These are phyloP conservation scores for Vanessa tameamea DNA, from an alignment of 1,140 invertebrate genomes.

Conservation along the genomic window DNA sequence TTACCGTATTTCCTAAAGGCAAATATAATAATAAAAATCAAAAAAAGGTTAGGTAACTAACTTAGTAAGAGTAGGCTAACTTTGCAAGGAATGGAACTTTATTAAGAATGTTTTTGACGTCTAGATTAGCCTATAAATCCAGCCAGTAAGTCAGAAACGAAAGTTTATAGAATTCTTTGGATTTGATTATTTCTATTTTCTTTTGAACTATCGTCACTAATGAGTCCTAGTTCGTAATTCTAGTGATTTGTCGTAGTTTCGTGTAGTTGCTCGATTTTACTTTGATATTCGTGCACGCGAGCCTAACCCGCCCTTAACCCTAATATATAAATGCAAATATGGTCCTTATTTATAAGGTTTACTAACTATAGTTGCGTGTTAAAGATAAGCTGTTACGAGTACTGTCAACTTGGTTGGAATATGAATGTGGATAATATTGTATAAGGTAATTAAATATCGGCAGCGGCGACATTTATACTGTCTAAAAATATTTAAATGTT, in stretches of 20 bases:
- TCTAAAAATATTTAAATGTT: constrained; percentile 12
- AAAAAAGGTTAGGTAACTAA: background rate
- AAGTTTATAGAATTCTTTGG: constrained; percentile 20
- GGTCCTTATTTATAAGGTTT: constrained; percentile 9
- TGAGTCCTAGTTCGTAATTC: constrained; percentile 61
- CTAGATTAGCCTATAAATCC: constrained; percentile 2
- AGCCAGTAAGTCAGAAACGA: constrained; percentile 9
- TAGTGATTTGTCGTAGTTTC: constrained; percentile 66
- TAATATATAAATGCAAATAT: constrained; percentile 20
- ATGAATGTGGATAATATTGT: constrained; percentile 32
- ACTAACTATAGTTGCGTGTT: constrained; percentile 22
- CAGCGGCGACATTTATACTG: constrained; percentile 16
- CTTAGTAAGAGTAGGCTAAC: background rate
- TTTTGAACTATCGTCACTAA: constrained; percentile 59
- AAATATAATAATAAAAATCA: constrained; percentile 1
- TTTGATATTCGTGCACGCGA: constrained; percentile 42
- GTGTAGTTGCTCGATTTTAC: constrained; percentile 50
- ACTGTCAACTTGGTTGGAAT: constrained; percentile 4
- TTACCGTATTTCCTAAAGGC: constrained; percentile 23
- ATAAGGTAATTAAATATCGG: constrained; percentile 22
- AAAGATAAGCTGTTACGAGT: constrained; percentile 9
- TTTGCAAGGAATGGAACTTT: background rate
- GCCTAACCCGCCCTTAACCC: constrained; percentile 17
- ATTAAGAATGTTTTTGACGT: background rate
- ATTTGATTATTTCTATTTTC: constrained; percentile 51